Conservation (phyloP, 2,797 vertebrate genomes). For the Poecilia picta region DNA sequence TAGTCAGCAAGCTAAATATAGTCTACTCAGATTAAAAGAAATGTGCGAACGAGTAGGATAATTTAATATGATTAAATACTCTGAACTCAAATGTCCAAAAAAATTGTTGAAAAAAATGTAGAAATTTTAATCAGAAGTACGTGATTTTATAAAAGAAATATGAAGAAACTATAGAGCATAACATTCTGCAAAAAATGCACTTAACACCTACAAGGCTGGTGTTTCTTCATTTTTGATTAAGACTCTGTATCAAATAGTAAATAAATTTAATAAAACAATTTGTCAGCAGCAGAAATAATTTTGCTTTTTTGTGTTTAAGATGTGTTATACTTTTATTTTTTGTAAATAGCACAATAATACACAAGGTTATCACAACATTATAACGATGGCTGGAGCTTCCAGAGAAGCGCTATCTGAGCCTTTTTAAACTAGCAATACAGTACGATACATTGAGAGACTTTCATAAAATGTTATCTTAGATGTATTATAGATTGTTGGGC, state of each 20-base stretch:
- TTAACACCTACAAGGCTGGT: neutral
- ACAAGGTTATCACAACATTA: neutral
- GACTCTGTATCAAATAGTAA: neutral
- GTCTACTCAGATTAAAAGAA: neutral
- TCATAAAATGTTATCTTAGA: slow-evolving; percentile 2
- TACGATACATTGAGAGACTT: neutral
- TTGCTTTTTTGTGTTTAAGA: neutral
- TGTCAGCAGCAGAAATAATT: neutral
- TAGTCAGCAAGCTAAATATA: neutral
- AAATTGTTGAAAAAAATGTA: too few species aligned
- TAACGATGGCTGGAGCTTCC: neutral
- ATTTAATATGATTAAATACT: neutral
- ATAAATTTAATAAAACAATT: neutral
- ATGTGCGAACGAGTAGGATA: neutral
- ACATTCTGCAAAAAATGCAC: neutral
- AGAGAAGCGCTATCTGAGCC: neutral
- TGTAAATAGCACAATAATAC: neutral
- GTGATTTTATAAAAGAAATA: neutral
- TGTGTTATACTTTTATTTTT: neutral
- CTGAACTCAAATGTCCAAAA: neutral
- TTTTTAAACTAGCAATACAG: neutral
- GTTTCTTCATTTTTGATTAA: neutral
- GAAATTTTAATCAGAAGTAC: neutral
- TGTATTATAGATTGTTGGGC: slow-evolving; percentile 9
- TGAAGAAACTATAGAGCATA: neutral